Base-by-base conservation (phyloP, 2,888 invertebrate genomes). In the Caenorhabditis sp. region DNA sequence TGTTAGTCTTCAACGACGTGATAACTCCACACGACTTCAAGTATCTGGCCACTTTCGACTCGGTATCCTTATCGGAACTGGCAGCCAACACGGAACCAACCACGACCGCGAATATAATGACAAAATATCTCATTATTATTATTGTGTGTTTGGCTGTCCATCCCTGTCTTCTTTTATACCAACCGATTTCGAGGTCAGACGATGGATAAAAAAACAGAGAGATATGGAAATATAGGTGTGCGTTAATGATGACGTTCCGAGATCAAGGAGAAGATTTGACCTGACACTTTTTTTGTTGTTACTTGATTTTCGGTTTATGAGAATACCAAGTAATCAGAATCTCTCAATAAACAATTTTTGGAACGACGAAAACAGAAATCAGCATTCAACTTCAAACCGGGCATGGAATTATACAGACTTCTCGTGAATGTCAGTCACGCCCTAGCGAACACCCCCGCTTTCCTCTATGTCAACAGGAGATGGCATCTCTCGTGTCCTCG, bases 11-110 rank as follows among this genome's bases (percentile, higher is more conserved):
- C 44, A 77, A 22, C 12, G 70, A 77, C 8, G 77, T 77, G 44
- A 77, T 77, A 41, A 77, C 70, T 44, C 77, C 77, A 41, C 77
- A 77, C 14, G 77, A 77, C 22, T 77, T 77, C 63, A 77, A 28
- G 38, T 77, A 77, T 47, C 77, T 69, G 28, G 77, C 77, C 19
- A 77, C 70, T 31, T 77, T 77, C 19, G 69, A 63, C 8, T 76
- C 76, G 35, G 76, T 76, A 54, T 77, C 77, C 69, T 69, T 70
- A 51, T 77, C 77, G 4, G 75, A 75, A 59, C 69, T 51, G 31
- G 77, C 77, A 26, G 76, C 38, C 7, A 63, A 63, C 14, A 44
- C 69, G 12, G 68, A 54, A 54, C 24, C 49, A 38, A 70, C 70
- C n/a, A 64, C 16, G 24, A 77, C n/a, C 8, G 70, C 24, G 19